Conservation (phyloP, 92 coral and sea anemone species). For the Phenganax marumi region DNA sequence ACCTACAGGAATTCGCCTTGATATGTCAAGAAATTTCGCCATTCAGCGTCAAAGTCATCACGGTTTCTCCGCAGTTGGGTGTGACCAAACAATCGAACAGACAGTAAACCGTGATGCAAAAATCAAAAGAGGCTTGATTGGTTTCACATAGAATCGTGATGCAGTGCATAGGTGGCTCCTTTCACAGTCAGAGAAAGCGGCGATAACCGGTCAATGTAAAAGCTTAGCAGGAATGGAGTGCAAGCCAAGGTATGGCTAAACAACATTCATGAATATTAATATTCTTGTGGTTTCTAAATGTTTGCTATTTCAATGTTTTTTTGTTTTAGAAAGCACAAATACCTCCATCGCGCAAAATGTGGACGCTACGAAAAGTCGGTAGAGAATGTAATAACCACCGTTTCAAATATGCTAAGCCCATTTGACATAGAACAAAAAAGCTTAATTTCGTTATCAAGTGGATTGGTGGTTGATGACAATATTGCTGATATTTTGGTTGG, state of each 20-base stretch:
- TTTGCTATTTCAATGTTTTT: too few relatives aligned
- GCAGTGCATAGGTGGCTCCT: slow-evolving; percentile 44
- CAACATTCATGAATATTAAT: too few relatives aligned
- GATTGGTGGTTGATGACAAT: slow-evolving; percentile 9
- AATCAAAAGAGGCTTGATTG: slow-evolving; percentile 33
- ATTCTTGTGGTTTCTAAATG: not conserved
- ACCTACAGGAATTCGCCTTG: slow-evolving; percentile 30
- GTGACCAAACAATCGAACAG: slow-evolving; percentile 54
- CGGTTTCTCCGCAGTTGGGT: slow-evolving; percentile 46
- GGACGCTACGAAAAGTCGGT: slow-evolving; percentile 34
- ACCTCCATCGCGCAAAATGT: slow-evolving; percentile 40
- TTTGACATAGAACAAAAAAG: slow-evolving; percentile 31
- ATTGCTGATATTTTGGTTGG: slow-evolving; percentile 21
- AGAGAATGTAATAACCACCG: slow-evolving; percentile 13
- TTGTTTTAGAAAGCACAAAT: slow-evolving; percentile 21
- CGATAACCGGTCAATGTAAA: slow-evolving; percentile 42
- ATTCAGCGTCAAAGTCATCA: slow-evolving; percentile 36
- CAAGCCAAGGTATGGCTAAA: slow-evolving; percentile 43
- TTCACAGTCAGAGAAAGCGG: slow-evolving; percentile 49
- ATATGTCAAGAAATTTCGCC: slow-evolving; percentile 31
- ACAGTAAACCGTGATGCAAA: slow-evolving; percentile 45
- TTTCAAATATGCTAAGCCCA: slow-evolving; percentile 42
- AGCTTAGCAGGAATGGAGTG: slow-evolving; percentile 36
- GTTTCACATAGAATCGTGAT: slow-evolving; percentile 36
- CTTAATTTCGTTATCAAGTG: slow-evolving; percentile 34